Conservation (phyloP, 1,140 invertebrate genomes). For the Andrena cerasifolii region DNA sequence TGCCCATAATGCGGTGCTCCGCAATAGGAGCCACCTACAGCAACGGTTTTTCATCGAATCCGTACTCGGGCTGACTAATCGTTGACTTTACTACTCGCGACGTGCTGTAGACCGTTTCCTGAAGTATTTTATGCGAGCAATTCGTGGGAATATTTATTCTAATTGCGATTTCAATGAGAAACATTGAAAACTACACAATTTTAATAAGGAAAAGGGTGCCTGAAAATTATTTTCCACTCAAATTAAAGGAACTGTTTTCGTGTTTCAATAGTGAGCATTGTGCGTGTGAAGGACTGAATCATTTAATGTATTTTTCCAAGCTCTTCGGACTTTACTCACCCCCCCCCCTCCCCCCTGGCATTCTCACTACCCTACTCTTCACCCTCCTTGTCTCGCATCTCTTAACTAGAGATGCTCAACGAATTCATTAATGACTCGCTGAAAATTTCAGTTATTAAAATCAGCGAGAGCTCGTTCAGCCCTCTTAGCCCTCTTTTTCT, state of each 20-base stretch:
- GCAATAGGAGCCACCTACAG: slow-evolving; percentile 1
- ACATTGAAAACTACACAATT: no score
- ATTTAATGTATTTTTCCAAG: slow-evolving; percentile 13
- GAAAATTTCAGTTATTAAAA: slow-evolving; percentile 67
- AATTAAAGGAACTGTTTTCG: background rate
- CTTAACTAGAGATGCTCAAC: slow-evolving; percentile 48
- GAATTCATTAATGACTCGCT: slow-evolving; percentile 63
- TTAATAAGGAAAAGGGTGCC: no score
- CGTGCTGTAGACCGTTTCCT: background rate
- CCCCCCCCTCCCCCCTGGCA: background rate
- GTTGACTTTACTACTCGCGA: background rate
- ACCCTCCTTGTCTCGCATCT: background rate
- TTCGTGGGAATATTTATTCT: no score
- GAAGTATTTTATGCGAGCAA: background rate
- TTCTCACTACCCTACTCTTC: background rate
- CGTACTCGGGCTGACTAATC: background rate
- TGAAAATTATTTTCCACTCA: background rate
- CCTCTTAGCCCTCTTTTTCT: background rate
- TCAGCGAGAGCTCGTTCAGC: slow-evolving; percentile 56
- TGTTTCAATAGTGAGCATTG: background rate
- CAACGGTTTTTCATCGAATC: background rate
- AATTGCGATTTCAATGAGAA: background rate
- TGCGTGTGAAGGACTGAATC: background rate
- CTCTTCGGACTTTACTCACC: slow-evolving; percentile 21
- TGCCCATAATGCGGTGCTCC: slow-evolving; percentile 15